A percentile compares a stretch with the other conserved stretches of the same genome.
phyloP scores from a whole-genome alignment of 2,797 vertebrate genomes.

The Aratinga solstitialis region DNA sequence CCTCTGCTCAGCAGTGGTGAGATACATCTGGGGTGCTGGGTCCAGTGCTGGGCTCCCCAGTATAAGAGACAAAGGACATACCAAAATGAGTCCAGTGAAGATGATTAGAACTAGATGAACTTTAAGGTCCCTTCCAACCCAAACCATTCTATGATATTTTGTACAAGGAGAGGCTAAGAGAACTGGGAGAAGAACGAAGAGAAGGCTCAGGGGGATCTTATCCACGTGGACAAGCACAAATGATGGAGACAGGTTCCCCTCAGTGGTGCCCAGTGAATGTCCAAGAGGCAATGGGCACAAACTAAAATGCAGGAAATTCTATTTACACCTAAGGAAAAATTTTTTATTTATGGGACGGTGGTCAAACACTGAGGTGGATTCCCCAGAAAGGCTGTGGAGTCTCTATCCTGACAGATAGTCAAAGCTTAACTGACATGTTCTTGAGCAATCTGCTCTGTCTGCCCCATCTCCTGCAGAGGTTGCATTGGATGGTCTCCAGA shows the following conservation, averaged over 20 bases:
- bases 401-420: neutral
- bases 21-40: too few species aligned
- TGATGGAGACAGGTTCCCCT: neutral
- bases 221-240: neutral
- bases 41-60: neutral
- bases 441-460: neutral
- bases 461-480: neutral
- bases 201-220: neutral
- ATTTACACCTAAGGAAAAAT: fast-evolving
- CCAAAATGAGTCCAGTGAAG: neutral
- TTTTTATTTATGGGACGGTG: too few species aligned
- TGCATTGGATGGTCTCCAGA: neutral
- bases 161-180: neutral
- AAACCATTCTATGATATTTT: neutral
- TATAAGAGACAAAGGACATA: neutral
- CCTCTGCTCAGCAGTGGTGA: neutral
- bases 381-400: neutral
- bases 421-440: neutral
- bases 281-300: neutral
- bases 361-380: neutral
- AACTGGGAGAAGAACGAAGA: neutral
- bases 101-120: neutral
- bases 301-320: neutral
- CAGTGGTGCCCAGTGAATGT: neutral
- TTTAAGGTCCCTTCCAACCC: neutral